Conservation (phyloP, 2,888 invertebrate genomes). For the Coleophora deauratella region DNA sequence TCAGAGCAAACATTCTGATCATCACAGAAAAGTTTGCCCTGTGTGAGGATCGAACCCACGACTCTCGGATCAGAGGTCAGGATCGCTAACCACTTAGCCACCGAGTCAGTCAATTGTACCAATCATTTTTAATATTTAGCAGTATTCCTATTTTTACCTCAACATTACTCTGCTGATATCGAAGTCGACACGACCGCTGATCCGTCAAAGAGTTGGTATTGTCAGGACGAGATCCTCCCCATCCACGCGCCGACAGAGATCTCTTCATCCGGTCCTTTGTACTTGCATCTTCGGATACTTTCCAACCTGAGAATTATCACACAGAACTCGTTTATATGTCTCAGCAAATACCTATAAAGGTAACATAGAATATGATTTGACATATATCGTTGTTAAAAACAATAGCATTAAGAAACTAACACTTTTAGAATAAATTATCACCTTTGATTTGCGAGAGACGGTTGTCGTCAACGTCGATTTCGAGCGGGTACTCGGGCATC, state of each 20-base stretch:
- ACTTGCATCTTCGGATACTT: slow-evolving; percentile 84
- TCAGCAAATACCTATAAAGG: not conserved
- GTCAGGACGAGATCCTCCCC: slow-evolving; percentile 74
- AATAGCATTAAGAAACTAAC: no score
- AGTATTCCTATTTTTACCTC: slow-evolving; percentile 70
- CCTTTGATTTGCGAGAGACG: slow-evolving; percentile 92
- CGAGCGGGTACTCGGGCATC: slow-evolving; percentile 96
- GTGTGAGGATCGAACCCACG: no score
- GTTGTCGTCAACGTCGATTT: slow-evolving; percentile 91
- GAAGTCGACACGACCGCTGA: slow-evolving; percentile 81
- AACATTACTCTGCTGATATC: slow-evolving; percentile 94
- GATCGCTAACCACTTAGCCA: no score
- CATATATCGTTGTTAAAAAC: no score
- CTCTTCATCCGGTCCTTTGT: slow-evolving; percentile 76
- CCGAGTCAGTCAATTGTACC: no score
- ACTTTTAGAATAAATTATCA: no score
- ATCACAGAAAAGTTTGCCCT: no score
- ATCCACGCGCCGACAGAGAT: slow-evolving; percentile 72
- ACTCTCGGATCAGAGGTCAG: no score
- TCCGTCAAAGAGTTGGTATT: slow-evolving; percentile 78
- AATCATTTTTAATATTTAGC: no score
- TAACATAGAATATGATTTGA: not conserved
- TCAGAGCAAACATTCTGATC: no score
- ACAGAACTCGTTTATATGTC: not conserved
- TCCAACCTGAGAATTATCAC: slow-evolving; percentile 79